Percentiles rank a stretch among this genome's conserved stretches.
Evolutionary conservation across 2,113 vertebrate genomes (phyloP).

Genomic region (zebrafish (Danio rerio)): GRCz12tu NC_133177.1:48099501-48100000

Average conservation of each 20-base stretch:
- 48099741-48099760: neutral
- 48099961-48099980: constrained; percentile 66
- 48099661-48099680: neutral
- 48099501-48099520: too few relatives aligned
- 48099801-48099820: constrained; percentile 10
- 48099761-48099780: neutral
- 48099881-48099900: neutral
- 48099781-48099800: constrained; percentile 17
- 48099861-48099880: neutral
- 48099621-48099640: neutral
- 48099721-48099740: neutral
- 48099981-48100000: neutral
- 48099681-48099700: neutral
- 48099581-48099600: too few relatives aligned
- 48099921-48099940: neutral
- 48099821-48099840: neutral
- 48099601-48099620: too few relatives aligned
- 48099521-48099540: too few relatives aligned
- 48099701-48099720: neutral
- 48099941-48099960: neutral
- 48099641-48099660: neutral
- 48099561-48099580: too few relatives aligned
- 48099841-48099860: constrained; percentile 28
- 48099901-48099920: neutral
- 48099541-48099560: too few relatives aligned